Conservation (phyloP, 2,888 invertebrate genomes). For the Lithophane socia region DNA sequence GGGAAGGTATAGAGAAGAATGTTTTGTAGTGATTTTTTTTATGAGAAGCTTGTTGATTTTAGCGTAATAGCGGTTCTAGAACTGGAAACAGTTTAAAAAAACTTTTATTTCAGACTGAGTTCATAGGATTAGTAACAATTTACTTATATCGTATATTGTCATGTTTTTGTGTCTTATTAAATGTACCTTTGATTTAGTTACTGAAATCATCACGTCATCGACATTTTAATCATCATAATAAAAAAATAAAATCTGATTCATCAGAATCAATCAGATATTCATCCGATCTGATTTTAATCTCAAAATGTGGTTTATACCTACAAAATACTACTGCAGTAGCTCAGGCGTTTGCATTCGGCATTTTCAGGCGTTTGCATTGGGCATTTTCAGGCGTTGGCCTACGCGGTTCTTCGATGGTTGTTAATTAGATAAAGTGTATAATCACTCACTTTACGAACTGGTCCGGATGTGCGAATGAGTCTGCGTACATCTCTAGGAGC, state of each 20-base stretch:
- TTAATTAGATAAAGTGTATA: neutral
- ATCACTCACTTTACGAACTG: conserved; percentile 95
- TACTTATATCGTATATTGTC: neutral
- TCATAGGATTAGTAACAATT: neutral
- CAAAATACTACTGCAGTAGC: neutral
- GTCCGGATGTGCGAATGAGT: conserved; percentile 99
- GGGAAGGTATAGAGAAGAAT: conserved; percentile 38
- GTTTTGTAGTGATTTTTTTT: neutral
- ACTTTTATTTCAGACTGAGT: neutral
- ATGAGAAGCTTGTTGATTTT: neutral
- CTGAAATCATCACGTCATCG: too few relatives aligned
- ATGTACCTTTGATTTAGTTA: too few relatives aligned
- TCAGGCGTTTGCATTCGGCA: neutral
- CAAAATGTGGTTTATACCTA: neutral
- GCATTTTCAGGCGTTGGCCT: neutral
- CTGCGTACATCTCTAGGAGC: conserved; percentile 99
- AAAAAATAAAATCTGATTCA: too few relatives aligned
- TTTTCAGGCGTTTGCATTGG: neutral
- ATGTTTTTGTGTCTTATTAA: neutral
- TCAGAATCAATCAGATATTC: too few relatives aligned
- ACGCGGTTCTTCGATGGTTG: neutral
- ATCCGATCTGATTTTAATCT: neutral
- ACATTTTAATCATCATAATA: neutral
- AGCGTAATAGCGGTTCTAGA: neutral
- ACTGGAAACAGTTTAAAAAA: neutral